Evolutionary conservation across 2,113 vertebrate genomes (phyloP), one percentile per base, ranked within the genome.

Genomic region (Genyomyrus donnyi): DNA sequence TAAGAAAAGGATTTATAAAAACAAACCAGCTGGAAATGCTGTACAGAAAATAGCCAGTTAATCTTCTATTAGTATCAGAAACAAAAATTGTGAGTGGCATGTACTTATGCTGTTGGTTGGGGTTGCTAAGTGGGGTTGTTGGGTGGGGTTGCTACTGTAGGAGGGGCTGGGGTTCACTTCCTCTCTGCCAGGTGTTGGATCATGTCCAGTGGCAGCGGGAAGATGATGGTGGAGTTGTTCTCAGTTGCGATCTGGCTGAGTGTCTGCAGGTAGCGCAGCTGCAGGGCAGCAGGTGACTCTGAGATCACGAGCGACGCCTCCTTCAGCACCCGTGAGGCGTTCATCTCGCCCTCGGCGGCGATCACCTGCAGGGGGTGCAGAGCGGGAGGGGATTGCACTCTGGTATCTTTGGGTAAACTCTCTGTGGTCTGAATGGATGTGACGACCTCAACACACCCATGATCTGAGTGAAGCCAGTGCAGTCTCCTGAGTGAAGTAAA

Each of bases 161-260:
- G 9, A 2, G 45, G 83, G 35, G 2, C 45, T 10, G 21, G 15
- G 27, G 45, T 27, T 92, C 56, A 93, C 52, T 95, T 93, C 50
- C 88, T 91, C 5, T 91, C 88, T 88, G 94, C 88, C 5, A 96
- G 95, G 66, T 62, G 89, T 66, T 96, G 96, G 3, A 98, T 85
- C 0, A 98, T 46, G 70, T 97, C 96, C 74, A 98, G 94, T 45
- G 98, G 98, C 91, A 98, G 90, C 46, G 97, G 97, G 91, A 99
- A 98, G 91, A 98, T 85, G 31, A 98, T 97, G 89, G 97, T 98
- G 89, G 97, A 99, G 93, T 97, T 98, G 93, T 96, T 97, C 94
- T 97, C 95, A 0, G 95, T 93, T 85, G 98, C 97, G 3, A 98
- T 95, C 1, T 93, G 93, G 93, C 90, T 94, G 58, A 98, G 94